Base-by-base conservation (phyloP, 2,888 invertebrate species). In the Melanargia galathea region DNA sequence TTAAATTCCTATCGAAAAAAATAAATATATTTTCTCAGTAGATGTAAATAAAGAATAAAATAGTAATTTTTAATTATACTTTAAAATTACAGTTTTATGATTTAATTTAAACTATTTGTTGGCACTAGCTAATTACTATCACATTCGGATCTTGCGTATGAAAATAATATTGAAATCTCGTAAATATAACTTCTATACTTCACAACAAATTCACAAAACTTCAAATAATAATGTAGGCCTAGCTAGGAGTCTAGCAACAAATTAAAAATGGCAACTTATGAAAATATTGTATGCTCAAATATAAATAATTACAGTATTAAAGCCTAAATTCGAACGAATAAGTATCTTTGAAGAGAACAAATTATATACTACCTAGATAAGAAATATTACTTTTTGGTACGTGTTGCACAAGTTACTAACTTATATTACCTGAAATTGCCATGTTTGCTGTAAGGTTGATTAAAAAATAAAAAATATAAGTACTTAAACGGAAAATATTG, bases 61-160 rank as follows among this genome's bases (percentile, higher is more conserved):
- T 57, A 38, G 51, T 60, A 52, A 62, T 71, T 71, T 71, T 74
- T 55, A 65, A 70, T 57, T 66, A 20, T 57, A 65, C n/a, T 68
- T 48, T 62, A 58, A 59, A 63, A 65, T 65, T 63, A 66, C 64
- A 64, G 58, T 57, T 62, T 61, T 18, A 22, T 64, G 62, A 67
- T 63, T 70, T 70, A 64, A 66, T 70, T 73, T 73, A 71, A 68
- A 71, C 68, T 71, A 77, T 76, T 76, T 71, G 79, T 89, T 88
- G 90, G 89, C 89, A 89, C 90, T 86, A 86, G 76, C 83, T 88
- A 84, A 80, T 67, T 71, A 77, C 84, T 86, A 88, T 89, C 89
- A 88, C 88, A 86, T 80, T 80, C 74, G 80, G 78, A 86, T 71
- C 60, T 63, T 58, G 67, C 66, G 58, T 63, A 62, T 56, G 65